A percentile compares a stretch with the other conserved stretches of the same genome.
phyloP scores from a whole-genome alignment of 1,140 invertebrate species.

The Bilobella aurantiaca region DNA sequence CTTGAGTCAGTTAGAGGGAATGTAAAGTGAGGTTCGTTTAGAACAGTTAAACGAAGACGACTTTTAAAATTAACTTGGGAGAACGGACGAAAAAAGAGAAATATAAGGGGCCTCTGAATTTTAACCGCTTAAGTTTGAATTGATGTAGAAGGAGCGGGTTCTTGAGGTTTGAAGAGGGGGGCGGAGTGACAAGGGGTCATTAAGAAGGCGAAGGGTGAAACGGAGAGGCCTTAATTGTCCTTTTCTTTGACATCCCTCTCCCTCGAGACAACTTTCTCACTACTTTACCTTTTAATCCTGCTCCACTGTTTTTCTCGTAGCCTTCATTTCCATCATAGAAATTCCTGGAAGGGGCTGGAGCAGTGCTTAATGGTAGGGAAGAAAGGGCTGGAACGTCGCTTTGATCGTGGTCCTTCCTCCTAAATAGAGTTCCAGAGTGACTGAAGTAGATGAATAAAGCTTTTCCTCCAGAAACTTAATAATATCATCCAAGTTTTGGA shows the following conservation, averaged over 20 bases:
- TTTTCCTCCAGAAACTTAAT: background rate
- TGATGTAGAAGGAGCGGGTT: background rate
- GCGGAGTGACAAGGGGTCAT: background rate
- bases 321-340: background rate
- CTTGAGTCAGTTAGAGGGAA: background rate
- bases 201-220: background rate
- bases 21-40: too few relatives aligned
- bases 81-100: background rate
- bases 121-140: background rate
- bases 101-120: background rate
- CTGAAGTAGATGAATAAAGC: too few relatives aligned
- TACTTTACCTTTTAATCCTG: too few relatives aligned
- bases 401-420: background rate
- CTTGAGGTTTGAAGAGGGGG: background rate
- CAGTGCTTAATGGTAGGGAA: background rate
- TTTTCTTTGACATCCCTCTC: background rate
- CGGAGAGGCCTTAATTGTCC: background rate
- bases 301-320: too few relatives aligned
- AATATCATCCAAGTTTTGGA: too few relatives aligned
- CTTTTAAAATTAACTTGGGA: too few relatives aligned
- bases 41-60: too few relatives aligned
- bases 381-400: background rate
- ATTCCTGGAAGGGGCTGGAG: too few relatives aligned
- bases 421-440: too few relatives aligned
- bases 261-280: background rate